A percentile compares a stretch with the other conserved stretches of the same genome.
Evolutionary conservation across 1,140 invertebrate genomes (phyloP).

Genomic region (Brachionus asplanchnoidis): DNA sequence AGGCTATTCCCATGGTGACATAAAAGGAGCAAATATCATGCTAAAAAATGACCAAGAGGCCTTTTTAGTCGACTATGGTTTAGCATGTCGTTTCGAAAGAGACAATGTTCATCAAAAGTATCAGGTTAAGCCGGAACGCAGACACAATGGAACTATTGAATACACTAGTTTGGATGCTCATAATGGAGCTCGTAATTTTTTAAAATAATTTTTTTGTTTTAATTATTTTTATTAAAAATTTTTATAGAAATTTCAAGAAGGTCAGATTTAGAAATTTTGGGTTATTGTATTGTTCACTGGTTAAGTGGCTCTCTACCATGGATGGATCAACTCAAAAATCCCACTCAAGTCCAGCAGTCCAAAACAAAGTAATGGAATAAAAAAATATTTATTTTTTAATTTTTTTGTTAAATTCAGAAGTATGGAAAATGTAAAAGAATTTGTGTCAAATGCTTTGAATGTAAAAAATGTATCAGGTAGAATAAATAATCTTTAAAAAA

Average conservation of each 20-base stretch:
- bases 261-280: slow-evolving; percentile 41
- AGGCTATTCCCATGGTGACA: slow-evolving; percentile 41
- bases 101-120: slow-evolving; percentile 30
- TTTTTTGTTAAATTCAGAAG: neutral
- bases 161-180: slow-evolving; percentile 39
- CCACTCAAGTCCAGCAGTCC: slow-evolving; percentile 7
- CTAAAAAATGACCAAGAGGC: neutral
- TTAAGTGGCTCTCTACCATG: slow-evolving; percentile 29
- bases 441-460: slow-evolving; percentile 3
- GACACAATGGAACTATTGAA: slow-evolving; percentile 41
- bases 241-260: slow-evolving; percentile 6
- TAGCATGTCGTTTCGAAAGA: neutral
- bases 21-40: slow-evolving; percentile 41
- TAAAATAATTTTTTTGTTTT: neutral
- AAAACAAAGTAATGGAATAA: slow-evolving; percentile 5
- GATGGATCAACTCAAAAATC: slow-evolving; percentile 34
- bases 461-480: slow-evolving; percentile 39
- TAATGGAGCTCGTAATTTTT: slow-evolving; percentile 24
- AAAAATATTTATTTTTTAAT: neutral
- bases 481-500: neutral
- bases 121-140: slow-evolving; percentile 27
- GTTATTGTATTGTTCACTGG: slow-evolving; percentile 35
- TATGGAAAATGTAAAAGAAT: slow-evolving; percentile 21
- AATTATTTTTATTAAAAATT: neutral
- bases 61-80: slow-evolving; percentile 41